Conservation (phyloP, 2,888 invertebrate species). For the Synanthedon formicaeformis region DNA sequence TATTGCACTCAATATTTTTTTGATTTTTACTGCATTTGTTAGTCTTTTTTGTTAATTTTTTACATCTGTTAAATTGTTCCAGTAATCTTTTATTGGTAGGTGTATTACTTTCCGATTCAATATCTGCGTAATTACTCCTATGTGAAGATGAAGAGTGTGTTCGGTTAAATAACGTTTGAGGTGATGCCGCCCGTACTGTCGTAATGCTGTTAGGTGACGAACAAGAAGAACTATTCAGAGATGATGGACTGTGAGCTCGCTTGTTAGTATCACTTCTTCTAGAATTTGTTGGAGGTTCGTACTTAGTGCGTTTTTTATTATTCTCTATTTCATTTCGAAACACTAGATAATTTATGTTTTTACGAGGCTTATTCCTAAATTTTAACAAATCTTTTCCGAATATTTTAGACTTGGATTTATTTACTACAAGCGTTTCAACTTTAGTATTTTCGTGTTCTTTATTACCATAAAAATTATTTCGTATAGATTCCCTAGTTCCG, state of each 20-base stretch:
- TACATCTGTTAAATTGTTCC: conserved; percentile 14
- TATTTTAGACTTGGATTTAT: conserved; percentile 19
- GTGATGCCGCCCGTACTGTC: conserved; percentile 34
- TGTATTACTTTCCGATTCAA: conserved; percentile 26
- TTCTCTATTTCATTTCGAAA: conserved; percentile 31
- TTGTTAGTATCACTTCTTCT: conserved; percentile 12
- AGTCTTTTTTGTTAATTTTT: conserved; percentile 26
- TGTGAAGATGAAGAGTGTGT: conserved; percentile 26
- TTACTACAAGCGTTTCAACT: conserved; percentile 7
- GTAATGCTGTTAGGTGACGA: conserved; percentile 47
- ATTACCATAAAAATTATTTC: too few relatives aligned
- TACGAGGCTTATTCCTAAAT: conserved; percentile 18
- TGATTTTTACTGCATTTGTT: conserved; percentile 11
- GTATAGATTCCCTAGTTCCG: too few relatives aligned
- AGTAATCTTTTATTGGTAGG: conserved; percentile 9
- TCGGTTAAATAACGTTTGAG: conserved; percentile 15
- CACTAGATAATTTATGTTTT: conserved; percentile 29
- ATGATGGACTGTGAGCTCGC: conserved; percentile 23
- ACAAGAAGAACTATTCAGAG: conserved; percentile 43
- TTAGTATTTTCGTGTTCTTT: neutral
- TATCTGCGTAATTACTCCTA: conserved; percentile 22
- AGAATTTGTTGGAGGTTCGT: conserved; percentile 11
- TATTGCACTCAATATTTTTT: conserved; percentile 19
- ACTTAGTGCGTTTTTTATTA: conserved; percentile 16
- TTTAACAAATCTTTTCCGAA: conserved; percentile 29